A percentile compares a stretch with the other conserved stretches of the same genome.
These are phyloP conservation scores for Chaitophorus viminalis DNA, from an alignment of 2,888 invertebrate species.

Conservation along the genomic window DNA sequence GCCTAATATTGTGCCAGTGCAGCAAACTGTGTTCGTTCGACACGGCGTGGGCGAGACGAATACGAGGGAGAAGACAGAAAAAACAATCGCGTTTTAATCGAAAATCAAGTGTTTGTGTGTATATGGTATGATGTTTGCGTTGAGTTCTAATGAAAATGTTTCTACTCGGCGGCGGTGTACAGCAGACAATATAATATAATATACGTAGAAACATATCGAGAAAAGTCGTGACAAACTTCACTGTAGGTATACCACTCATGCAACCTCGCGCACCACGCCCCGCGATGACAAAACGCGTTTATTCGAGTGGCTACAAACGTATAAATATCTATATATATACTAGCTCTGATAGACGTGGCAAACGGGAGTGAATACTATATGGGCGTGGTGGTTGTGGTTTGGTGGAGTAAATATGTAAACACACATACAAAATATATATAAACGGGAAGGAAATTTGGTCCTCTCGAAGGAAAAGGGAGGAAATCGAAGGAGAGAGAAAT, in stretches of 20 bases:
- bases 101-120: neutral
- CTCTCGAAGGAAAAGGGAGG: neutral
- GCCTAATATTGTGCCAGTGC: no score
- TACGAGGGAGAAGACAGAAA: neutral
- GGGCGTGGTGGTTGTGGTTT: constrained; percentile 2
- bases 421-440: constrained; percentile 10
- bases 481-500: neutral
- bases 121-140: neutral
- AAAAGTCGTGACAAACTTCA: constrained; percentile 20
- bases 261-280: neutral
- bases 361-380: neutral
- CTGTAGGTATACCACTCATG: neutral
- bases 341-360: neutral
- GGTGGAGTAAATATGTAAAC: neutral
- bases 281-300: neutral
- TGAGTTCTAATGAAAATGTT: constrained; percentile 18
- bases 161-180: neutral
- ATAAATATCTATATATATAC: neutral
- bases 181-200: neutral
- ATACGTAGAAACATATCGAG: neutral
- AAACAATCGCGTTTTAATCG: constrained; percentile 1
- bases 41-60: neutral
- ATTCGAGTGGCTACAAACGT: constrained; percentile 7
- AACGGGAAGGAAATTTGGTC: constrained; percentile 15
- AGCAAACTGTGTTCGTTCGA: no score